Conservation (phyloP, 2,888 invertebrate species). For the Empis stercorea region DNA sequence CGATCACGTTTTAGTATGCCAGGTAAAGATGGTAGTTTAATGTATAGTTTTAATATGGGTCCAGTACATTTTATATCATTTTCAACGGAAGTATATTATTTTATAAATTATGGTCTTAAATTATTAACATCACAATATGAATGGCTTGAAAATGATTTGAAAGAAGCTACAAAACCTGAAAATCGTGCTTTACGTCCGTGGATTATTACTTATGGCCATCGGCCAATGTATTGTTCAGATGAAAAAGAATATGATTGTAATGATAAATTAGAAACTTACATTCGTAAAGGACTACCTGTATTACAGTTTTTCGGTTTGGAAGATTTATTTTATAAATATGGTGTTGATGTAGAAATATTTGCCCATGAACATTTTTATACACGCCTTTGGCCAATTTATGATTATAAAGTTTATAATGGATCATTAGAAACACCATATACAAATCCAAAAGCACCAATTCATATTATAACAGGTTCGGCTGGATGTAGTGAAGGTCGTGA, state of each 20-base stretch:
- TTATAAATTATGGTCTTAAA: conserved; percentile 69
- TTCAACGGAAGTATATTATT: conserved; percentile 93
- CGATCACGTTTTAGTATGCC: conserved; percentile 88
- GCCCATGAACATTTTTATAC: conserved; percentile 98
- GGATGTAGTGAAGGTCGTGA: conserved; percentile 78
- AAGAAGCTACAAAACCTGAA: conserved; percentile 56
- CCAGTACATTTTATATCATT: conserved; percentile 83
- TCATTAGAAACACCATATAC: conserved; percentile 39
- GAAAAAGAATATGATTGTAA: conserved; percentile 66
- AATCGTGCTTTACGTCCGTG: conserved; percentile 64
- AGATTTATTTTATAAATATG: conserved; percentile 72
- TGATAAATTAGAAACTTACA: conserved; percentile 46
- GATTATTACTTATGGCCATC: conserved; percentile 72
- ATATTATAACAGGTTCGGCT: conserved; percentile 79
- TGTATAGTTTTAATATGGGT: conserved; percentile 81
- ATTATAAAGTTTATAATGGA: conserved; percentile 60
- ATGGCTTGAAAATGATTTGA: conserved; percentile 77
- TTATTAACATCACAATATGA: conserved; percentile 66
- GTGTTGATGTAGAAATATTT: conserved; percentile 90
- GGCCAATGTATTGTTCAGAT: conserved; percentile 88
- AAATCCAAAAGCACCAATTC: conserved; percentile 71
- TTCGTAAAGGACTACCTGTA: conserved; percentile 55
- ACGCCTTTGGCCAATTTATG: conserved; percentile 86
- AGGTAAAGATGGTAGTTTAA: conserved; percentile 51
- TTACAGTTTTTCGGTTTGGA: conserved; percentile 61